A percentile compares a stretch with the other conserved stretches of the same genome.
Evolutionary conservation across 2,113 vertebrate genomes (phyloP).

Genomic region (Equus quagga): DNA sequence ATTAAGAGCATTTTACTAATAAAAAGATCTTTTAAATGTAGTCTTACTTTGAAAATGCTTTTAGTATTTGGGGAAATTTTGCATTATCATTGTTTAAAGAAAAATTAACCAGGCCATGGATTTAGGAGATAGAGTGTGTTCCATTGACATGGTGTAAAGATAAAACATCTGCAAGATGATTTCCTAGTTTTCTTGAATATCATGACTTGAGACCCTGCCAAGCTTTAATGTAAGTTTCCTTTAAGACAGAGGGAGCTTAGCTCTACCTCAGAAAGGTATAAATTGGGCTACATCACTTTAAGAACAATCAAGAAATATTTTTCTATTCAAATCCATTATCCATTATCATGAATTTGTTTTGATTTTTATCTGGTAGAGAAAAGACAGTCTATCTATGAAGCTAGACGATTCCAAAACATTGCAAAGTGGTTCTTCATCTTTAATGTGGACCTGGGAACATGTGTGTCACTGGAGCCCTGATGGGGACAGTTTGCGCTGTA

Average conservation of each 20-base stretch:
- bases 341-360: slow-evolving; percentile 68
- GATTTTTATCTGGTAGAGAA: slow-evolving; percentile 64
- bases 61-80: not conserved
- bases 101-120: not conserved
- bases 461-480: slow-evolving; percentile 65
- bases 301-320: slow-evolving; percentile 51
- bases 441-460: slow-evolving; percentile 66
- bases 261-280: slow-evolving; percentile 28
- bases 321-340: slow-evolving; percentile 58
- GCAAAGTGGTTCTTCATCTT: slow-evolving; percentile 74
- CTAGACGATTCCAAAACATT: slow-evolving; percentile 83
- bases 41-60: slow-evolving; percentile 5
- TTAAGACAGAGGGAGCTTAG: not conserved
- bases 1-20: slow-evolving; percentile 40
- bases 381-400: slow-evolving; percentile 53
- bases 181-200: slow-evolving; percentile 55
- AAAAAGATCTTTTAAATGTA: not conserved
- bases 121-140: not conserved
- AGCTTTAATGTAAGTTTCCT: slow-evolving; percentile 61
- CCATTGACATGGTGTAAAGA: slow-evolving; percentile 7
- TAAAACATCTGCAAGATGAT: slow-evolving; percentile 64
- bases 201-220: slow-evolving; percentile 64
- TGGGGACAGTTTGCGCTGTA: slow-evolving; percentile 74
- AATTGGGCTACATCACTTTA: not conserved
- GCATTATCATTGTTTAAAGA: slow-evolving; percentile 3